Percentiles rank a stretch among this genome's conserved stretches.
These are phyloP conservation scores for Calameuta filiformis DNA, from an alignment of 2,888 invertebrate genomes.

Conservation along the genomic window DNA sequence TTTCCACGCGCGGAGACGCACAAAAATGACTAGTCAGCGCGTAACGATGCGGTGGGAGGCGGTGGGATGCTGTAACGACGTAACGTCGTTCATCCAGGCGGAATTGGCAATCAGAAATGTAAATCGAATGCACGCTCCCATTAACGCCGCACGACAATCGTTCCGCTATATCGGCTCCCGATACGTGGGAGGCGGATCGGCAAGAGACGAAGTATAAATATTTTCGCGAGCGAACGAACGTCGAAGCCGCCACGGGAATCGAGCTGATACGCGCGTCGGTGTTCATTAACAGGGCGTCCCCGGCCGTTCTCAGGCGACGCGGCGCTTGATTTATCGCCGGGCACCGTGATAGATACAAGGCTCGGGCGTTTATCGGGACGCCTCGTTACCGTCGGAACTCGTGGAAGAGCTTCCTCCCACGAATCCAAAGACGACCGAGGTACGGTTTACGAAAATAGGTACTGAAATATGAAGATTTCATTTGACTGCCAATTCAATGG, in stretches of 20 bases:
- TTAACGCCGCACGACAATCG: background rate
- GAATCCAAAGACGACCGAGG: background rate
- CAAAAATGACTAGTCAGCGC: background rate
- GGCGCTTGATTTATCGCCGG: slow-evolving; percentile 38
- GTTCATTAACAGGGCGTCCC: slow-evolving; percentile 6
- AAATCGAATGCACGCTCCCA: background rate
- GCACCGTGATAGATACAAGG: slow-evolving; percentile 29
- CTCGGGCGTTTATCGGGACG: slow-evolving; percentile 32
- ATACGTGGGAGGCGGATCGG: background rate
- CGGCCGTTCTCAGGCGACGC: slow-evolving; percentile 13
- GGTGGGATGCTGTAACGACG: background rate
- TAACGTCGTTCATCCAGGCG: background rate
- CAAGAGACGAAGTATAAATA: background rate
- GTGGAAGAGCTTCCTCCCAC: background rate
- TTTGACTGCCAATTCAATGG: background rate
- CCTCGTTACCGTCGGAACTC: slow-evolving; percentile 27
- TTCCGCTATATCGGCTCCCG: background rate
- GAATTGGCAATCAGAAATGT: background rate
- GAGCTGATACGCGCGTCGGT: background rate
- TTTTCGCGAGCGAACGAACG: background rate
- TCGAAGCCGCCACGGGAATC: background rate
- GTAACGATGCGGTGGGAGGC: background rate
- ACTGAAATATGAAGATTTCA: background rate
- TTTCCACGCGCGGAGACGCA: background rate
- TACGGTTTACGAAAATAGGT: background rate